Base-by-base conservation (phyloP, 1,140 invertebrate species). In the Drosophila funebris region DNA sequence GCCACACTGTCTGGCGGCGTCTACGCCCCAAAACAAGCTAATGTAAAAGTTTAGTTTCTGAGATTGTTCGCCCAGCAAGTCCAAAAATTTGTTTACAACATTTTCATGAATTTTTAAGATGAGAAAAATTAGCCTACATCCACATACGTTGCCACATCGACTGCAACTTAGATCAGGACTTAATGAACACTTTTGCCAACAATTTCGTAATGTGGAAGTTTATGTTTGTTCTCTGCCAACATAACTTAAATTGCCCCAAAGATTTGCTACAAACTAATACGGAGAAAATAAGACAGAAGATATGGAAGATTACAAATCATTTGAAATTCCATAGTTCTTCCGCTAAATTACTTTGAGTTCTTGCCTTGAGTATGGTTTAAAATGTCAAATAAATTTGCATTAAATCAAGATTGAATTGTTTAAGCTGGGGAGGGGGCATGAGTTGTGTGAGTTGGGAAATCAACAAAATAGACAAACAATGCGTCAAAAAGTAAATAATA, bases 391-490 rank as follows among this genome's bases (percentile, higher is more conserved):
- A 87, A 76, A 78, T 87, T 88, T 78, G 83, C 80, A 87, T 87
- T 16, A 67, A 78, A 87, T 87, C 82, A 75, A 81, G 66, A 78
- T 82, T 75, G 78, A 85, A 78, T 82, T 88, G 75, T 77, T 80
- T 54, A 63, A 76, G 4, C 61, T 5, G 6, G 22, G 4, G 4
- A 24, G 4, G 24, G 24, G 24, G 24, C 6, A 27, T 27, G 24
- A 22, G 22, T 4, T 22, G 4, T 27, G 61, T 50, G 37, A 36
- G 71, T 52, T 48, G 53, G 53, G 61, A 82, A 88, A 78, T 78
- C 77, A 82, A 78, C 70, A 75, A 78, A 78, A 62, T 88, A 75
- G 78, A 46, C 69, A 87, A 87, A 87, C 69, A 82, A 88, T 85
- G 67, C 66, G 56, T 41, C 62, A 61, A 63, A 63, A 68, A 58